Evolutionary conservation across 2,113 vertebrate species (phyloP).

Genomic region (Cynopterus brachyotis): DNA sequence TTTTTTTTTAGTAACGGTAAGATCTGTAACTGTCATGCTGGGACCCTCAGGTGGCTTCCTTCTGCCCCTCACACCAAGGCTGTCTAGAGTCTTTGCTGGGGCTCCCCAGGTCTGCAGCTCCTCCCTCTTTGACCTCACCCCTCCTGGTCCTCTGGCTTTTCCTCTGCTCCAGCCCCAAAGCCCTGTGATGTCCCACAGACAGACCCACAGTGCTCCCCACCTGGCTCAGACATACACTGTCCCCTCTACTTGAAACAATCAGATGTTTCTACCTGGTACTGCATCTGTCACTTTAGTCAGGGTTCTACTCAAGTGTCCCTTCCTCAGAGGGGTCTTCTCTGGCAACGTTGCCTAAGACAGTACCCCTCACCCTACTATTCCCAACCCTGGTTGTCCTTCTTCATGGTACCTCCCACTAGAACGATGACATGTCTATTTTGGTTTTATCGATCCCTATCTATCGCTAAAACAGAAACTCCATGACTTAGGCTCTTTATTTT

Average conservation of each 20-base stretch:
- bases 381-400: neutral
- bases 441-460: neutral
- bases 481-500: neutral
- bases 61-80: neutral
- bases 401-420: too few species aligned
- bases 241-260: neutral
- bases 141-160: fast-evolving
- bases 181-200: too few species aligned
- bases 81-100: neutral
- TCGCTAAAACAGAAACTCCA: neutral
- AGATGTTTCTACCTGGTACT: too few species aligned
- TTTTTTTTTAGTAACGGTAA: neutral
- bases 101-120: neutral
- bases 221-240: neutral
- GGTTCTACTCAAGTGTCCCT: neutral
- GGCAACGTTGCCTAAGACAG: neutral
- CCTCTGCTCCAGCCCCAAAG: neutral
- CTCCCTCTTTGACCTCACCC: neutral
- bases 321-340: neutral
- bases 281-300: too few species aligned
- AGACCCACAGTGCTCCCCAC: fast-evolving
- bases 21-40: neutral
- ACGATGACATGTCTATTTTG: neutral
- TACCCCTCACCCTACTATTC: too few species aligned
- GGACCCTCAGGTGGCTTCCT: neutral